Base-by-base conservation (phyloP, 1,140 invertebrate species). In the Aleiodes sp. region DNA sequence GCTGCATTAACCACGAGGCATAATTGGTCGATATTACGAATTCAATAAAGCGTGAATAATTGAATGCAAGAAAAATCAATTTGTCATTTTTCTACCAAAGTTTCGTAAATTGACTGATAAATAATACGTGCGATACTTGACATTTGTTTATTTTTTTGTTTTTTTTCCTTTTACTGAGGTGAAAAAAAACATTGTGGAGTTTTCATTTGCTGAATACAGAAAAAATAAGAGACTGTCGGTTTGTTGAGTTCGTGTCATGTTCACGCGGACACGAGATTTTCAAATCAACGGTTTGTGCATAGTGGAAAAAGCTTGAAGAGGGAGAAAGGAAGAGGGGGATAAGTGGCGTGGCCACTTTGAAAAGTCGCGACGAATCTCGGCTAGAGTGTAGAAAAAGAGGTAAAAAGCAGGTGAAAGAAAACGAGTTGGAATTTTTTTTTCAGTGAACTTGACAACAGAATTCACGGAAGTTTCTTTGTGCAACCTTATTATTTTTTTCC, bases 361-460 rank as follows among this genome's bases (percentile, higher is more conserved):
- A 52, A 52, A 52, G 46, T 52, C n/a, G 46, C 46, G 10, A 52
- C 46, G 21, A 52, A 52, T 43, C n/a, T 43, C 39, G 10, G 39
- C n/a, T n/a, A n/a, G n/a, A n/a, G 39, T n/a, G 19, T 16, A 43
- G 39, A 43, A 16, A 16, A 16, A 43, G 39, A 43, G n/a, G 39
- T 9, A 16, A 52, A 52, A 52, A 52, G 26, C 10, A 35, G 4
- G 10, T 35, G 10, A 6, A 35, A 35, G 10, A 35, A 35, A 35
- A 35, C 4, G 10, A 35, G 10, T 6, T 35, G 4, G 31, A 52
- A 21, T 46, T n/a, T n/a, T n/a, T n/a, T n/a, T n/a, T n/a, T n/a
- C n/a, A 16, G 41, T 52, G 46, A 52, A 52, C 46, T 52, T 16
- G 46, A 52, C 19, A 52, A 52, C 46, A 52, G 26, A 52, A 52